Evolutionary conservation across 1,140 invertebrate genomes (phyloP), one percentile per base, ranked within the genome.

Genomic region (Solen grandis): DNA sequence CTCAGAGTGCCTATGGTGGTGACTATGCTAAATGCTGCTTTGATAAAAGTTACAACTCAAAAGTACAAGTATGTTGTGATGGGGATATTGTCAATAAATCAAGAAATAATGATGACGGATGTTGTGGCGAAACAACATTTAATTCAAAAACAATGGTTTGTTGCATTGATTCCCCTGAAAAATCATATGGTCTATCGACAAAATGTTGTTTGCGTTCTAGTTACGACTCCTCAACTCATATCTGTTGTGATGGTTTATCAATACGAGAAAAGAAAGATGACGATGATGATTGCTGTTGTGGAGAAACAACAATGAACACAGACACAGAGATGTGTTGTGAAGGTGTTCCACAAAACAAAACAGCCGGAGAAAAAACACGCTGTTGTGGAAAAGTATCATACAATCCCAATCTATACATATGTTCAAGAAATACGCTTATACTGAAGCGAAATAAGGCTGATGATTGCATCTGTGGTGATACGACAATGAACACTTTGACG

Each of bases 51-150:
- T 80, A 80, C 54, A 68, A 80, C 46, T 70, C 77, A 8, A 68
- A 70, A 38, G 63, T 46, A 36, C 35, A 70, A 36, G 54, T 80
- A 22, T 80, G 77, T 60, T 80, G 77, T 31, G 68, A 80, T 63
- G 57, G 57, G 5, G 72, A 46, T 50, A 46, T 80, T 13, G 29
- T 50, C 8, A 25, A 52, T n/a, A 80, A 72, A 46, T 38, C 29
- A 13, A 62, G 63, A 13, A 57, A 70, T 38, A 65, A 52, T 27
- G 77, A 80, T 38, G 46, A 80, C 55, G 70, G 68, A 41, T 16
- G n/a, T 35, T 80, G 77, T 60, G 77, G 77, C 8, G 59, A 80
- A 16, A 80, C 77, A n/a, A 80, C 77, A 16, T 80, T 57, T n/a
- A 70, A 70, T 54, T 50, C 68, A 72, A 54, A 35, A 8, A 70